These are phyloP conservation scores for Notospermus geniculatus DNA, from an alignment of 1,140 invertebrate species.

Conservation along the genomic window DNA sequence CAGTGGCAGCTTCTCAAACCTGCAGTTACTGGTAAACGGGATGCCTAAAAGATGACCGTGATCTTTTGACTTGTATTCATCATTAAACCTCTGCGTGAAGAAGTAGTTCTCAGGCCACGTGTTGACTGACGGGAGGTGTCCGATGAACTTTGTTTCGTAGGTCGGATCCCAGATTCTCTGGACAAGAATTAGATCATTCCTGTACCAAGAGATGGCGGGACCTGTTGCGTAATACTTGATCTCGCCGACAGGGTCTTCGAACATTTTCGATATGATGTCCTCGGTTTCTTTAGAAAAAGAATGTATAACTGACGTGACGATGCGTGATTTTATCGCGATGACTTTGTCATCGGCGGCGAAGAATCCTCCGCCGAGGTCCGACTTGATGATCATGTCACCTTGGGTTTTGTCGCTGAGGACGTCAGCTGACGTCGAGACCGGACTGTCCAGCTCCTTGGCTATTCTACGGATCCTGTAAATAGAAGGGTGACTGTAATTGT, in stretches of 20 bases:
- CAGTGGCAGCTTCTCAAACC: background rate
- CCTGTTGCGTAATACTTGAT: constrained; percentile 6
- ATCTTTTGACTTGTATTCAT: background rate
- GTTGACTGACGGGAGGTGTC: background rate
- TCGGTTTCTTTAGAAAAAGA: constrained; percentile 1
- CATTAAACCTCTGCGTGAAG: constrained; percentile 7
- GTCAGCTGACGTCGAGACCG: too few relatives aligned
- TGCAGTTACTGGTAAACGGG: background rate
- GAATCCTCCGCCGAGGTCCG: too few relatives aligned
- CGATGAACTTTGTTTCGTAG: background rate
- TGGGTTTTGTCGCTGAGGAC: too few relatives aligned
- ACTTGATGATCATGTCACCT: too few relatives aligned
- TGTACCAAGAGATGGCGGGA: background rate
- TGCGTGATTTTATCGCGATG: too few relatives aligned
- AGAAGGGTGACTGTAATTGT: too few relatives aligned
- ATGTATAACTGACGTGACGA: background rate
- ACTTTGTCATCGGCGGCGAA: too few relatives aligned
- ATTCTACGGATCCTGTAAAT: too few relatives aligned
- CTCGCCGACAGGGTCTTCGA: background rate
- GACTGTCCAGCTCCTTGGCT: too few relatives aligned
- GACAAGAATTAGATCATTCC: too few relatives aligned
- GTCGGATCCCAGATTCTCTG: too few relatives aligned
- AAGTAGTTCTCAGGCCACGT: constrained; percentile 10
- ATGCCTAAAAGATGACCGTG: constrained; percentile 8
- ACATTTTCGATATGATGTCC: background rate